These are phyloP conservation scores for Ahaetulla prasina DNA, from an alignment of 2,113 vertebrate genomes.

Conservation along the genomic window DNA sequence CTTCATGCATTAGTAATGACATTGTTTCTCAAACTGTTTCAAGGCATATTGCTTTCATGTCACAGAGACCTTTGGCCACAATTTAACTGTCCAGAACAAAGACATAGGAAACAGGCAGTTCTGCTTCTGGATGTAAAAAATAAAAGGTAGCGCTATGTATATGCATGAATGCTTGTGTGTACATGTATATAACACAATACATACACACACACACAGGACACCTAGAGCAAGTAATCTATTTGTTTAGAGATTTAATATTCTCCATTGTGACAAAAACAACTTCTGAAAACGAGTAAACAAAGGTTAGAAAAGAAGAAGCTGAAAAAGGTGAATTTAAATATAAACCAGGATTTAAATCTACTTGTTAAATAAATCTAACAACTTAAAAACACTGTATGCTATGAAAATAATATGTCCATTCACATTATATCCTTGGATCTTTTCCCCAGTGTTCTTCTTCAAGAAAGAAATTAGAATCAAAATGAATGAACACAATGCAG, in stretches of 20 bases:
- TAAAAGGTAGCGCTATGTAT: slow-evolving; percentile 73
- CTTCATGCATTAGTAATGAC: slow-evolving; percentile 18
- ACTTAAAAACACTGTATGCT: slow-evolving; percentile 61
- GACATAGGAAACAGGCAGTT: slow-evolving; percentile 50
- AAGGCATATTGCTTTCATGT: slow-evolving; percentile 74
- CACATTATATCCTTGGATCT: slow-evolving; percentile 65
- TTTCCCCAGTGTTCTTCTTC: slow-evolving; percentile 52
- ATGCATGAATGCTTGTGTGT: slow-evolving; percentile 25
- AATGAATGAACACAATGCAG: slow-evolving; percentile 6
- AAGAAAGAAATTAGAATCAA: slow-evolving; percentile 50
- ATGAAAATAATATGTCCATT: slow-evolving; percentile 62
- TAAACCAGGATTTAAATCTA: slow-evolving; percentile 64
- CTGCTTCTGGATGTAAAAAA: slow-evolving; percentile 50
- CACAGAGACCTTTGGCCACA: slow-evolving; percentile 48
- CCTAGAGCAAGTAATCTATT: slow-evolving; percentile 65
- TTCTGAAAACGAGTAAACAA: slow-evolving; percentile 73
- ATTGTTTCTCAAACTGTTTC: slow-evolving; percentile 27
- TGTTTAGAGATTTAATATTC: slow-evolving; percentile 64
- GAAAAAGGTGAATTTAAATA: slow-evolving; percentile 70
- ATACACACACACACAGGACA: slow-evolving; percentile 56
- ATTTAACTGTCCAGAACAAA: slow-evolving; percentile 45
- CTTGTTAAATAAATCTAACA: slow-evolving; percentile 51
- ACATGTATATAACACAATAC: slow-evolving; percentile 20
- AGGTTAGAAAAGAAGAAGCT: slow-evolving; percentile 60
- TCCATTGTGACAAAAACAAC: slow-evolving; percentile 57